Evolutionary conservation across 2,888 invertebrate genomes (phyloP).

Genomic region (Lochmaea capreae): DNA sequence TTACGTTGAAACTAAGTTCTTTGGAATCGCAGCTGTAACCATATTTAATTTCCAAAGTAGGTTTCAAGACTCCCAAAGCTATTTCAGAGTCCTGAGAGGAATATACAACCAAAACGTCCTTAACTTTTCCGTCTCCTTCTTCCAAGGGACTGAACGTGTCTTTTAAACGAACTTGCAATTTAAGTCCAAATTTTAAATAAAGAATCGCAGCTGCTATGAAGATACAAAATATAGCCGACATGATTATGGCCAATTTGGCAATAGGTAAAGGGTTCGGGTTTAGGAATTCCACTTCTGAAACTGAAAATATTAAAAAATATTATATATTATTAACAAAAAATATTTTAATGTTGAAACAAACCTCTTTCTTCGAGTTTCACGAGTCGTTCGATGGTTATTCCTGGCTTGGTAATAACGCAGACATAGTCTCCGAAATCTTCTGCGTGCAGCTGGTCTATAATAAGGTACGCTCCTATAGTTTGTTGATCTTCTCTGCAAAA

Average conservation of each 20-base stretch:
- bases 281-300: conserved; percentile 55
- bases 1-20: conserved; percentile 23
- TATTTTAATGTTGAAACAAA: conserved; percentile 57
- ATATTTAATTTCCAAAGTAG: conserved; percentile 73
- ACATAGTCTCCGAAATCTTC: conserved; percentile 79
- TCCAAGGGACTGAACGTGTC: conserved; percentile 67
- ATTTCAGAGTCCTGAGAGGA: conserved; percentile 74
- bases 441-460: conserved; percentile 70
- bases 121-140: conserved; percentile 68
- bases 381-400: conserved; percentile 67
- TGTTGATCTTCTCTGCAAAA: conserved; percentile 74
- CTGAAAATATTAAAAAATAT: conserved; percentile 55
- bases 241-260: conserved; percentile 68
- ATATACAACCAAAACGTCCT: conserved; percentile 75
- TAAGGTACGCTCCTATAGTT: conserved; percentile 78
- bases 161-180: conserved; percentile 65
- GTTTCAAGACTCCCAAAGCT: conserved; percentile 72
- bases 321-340: neutral
- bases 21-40: conserved; percentile 73
- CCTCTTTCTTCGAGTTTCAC: conserved; percentile 70
- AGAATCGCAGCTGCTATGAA: conserved; percentile 67
- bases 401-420: conserved; percentile 77
- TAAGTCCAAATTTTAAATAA: conserved; percentile 68
- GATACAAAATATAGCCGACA: conserved; percentile 67
- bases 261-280: conserved; percentile 68